Evolutionary conservation across 1,140 invertebrate species (phyloP), one percentile per base, ranked within the genome.

Genomic region (Zophobas morio): DNA sequence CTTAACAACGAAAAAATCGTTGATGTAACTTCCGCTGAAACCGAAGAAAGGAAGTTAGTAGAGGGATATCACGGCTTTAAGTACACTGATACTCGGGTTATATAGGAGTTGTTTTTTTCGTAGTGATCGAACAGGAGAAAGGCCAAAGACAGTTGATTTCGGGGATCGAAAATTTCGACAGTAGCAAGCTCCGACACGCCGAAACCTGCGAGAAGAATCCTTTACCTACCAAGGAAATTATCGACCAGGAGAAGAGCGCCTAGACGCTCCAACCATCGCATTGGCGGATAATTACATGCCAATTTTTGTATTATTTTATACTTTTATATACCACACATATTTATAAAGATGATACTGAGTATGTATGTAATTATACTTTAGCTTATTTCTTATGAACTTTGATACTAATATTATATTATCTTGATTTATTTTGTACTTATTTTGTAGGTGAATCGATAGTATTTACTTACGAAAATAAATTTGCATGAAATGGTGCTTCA

Each of bases 191-290:
- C 88, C 96, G 96, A 87, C 95, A 94, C 84, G 94, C 95, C 54
- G 93, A 96, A 88, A 97, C 96, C 63, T 92, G 92, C 84, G 95
- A 96, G 87, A 96, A 96, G 88, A 96, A 96, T 88, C 92, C 93
- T 70, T 89, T 97, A 84, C 96, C 96, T 49, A 86, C 84, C 20
- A 94, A 95, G 90, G 93, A 94, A 87, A 88, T 90, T 78, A 93
- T 93, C 82, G 92, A 92, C 81, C 90, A 92, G 86, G 92, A 93
- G 86, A 93, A 93, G 86, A 89, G 70, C 76, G 82, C 82, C 78
- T 85, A 81, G 84, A 73, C 49, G 33, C 8, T 73, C 34, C 63
- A 42, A 76, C 42, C 51, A 66, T 56, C 42, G 20, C 32, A 37
- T 56, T 42, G 63, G 56, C 42, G 70, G 20, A 20, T 63, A 56